phyloP scores from a whole-genome alignment of 2,113 vertebrate genomes.

The Micromys minutus region DNA sequence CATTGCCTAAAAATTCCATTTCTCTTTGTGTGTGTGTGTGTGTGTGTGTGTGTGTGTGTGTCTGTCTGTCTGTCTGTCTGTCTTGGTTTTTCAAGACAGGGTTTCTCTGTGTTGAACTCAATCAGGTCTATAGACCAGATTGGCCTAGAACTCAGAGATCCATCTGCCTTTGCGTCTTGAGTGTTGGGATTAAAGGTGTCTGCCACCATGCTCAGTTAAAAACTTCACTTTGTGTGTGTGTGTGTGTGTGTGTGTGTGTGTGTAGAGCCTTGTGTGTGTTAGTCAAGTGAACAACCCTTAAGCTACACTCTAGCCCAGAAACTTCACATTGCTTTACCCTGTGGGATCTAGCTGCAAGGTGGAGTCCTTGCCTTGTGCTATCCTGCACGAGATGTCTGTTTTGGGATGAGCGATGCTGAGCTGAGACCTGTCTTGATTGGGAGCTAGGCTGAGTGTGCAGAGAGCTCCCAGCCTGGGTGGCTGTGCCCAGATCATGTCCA shows the following conservation, averaged over 20 bases:
- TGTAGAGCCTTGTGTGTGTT: neutral
- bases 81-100: neutral
- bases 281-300: neutral
- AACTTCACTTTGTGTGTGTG: neutral
- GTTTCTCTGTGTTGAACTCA: neutral
- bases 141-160: neutral
- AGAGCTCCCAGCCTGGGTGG: neutral
- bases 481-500: neutral
- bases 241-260: no score
- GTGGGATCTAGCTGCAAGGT: neutral
- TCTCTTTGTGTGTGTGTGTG: no score
- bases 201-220: neutral
- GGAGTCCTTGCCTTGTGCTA: neutral
- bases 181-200: neutral
- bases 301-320: neutral
- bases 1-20: neutral
- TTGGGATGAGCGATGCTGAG: neutral
- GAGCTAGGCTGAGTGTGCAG: neutral
- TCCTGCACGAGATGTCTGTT: fast-evolving
- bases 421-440: neutral
- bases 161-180: neutral
- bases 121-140: neutral
- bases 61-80: neutral
- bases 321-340: neutral
- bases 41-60: no score